These are phyloP conservation scores for Galeruca laticollis DNA, from an alignment of 2,888 invertebrate genomes.

Conservation along the genomic window DNA sequence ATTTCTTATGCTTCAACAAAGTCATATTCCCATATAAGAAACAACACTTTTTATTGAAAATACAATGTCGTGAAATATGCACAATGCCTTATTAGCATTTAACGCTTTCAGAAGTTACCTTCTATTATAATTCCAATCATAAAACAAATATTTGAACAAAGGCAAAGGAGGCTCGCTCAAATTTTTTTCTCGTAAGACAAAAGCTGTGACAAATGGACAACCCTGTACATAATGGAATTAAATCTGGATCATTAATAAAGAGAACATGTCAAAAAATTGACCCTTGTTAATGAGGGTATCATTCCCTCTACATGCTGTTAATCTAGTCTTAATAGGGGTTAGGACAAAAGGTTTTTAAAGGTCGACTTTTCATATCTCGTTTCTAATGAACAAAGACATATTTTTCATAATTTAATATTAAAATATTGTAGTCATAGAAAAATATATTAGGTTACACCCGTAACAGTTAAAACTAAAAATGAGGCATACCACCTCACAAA, in stretches of 20 bases:
- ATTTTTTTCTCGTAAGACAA: slow-evolving; percentile 59
- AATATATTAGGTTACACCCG: neutral
- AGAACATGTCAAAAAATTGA: slow-evolving; percentile 60
- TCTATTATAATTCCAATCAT: slow-evolving; percentile 51
- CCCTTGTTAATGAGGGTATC: slow-evolving; percentile 63
- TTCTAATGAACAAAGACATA: slow-evolving; percentile 51
- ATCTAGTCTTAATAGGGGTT: slow-evolving; percentile 49
- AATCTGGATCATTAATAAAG: slow-evolving; percentile 60
- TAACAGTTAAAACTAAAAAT: neutral
- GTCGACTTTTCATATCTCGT: slow-evolving; percentile 45
- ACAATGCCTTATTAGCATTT: neutral
- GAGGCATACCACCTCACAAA: no score
- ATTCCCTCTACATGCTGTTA: slow-evolving; percentile 57
- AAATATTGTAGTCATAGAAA: neutral
- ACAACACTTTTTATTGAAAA: neutral
- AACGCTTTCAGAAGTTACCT: neutral
- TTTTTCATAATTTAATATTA: slow-evolving; percentile 39
- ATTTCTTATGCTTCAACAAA: neutral
- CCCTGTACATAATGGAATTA: slow-evolving; percentile 52
- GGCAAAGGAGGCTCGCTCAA: slow-evolving; percentile 44
- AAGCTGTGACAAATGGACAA: slow-evolving; percentile 66
- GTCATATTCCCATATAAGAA: neutral
- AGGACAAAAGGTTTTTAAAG: slow-evolving; percentile 49
- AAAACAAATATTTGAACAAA: slow-evolving; percentile 51
- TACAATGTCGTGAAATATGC: neutral